Base-by-base conservation (phyloP, 2,113 vertebrate genomes). In the Gallinago paraguaiae region DNA sequence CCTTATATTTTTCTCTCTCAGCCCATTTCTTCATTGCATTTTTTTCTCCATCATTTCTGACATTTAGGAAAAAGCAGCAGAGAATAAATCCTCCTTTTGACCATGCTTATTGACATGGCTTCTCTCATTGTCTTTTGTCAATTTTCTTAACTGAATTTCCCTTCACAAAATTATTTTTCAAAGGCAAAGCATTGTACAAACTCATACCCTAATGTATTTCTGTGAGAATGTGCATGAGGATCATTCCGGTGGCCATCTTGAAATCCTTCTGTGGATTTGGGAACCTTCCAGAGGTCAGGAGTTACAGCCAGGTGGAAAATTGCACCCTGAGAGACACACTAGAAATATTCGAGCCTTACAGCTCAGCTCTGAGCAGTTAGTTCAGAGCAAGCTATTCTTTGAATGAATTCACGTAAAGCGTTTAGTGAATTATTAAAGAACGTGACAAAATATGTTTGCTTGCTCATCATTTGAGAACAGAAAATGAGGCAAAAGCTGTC, bases 371-470 rank as follows among this genome's bases (percentile, higher is more conserved):
- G 64, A 61, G 50, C 27, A 87, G 45, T 65, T 37, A 75, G 41
- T 37, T 61, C 57, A 65, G 57, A 85, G 51, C 37, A 82, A 91
- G 28, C 6, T 9, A 72, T 53, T 81, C 24, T 89, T 72, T 79
- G 31, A 91, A 79, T 76, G 7, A 75, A 79, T 61, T 74, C 33
- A 27, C 8, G 11, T 56, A 15, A 85, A 67, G 25, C 65, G 22
- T 82, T 85, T 46, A 77, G n/a, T 69, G 74, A 89, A 54, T 95
- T 95, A 76, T 82, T 71, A 76, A 95, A 78, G 63, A 94, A 87
- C 63, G 16, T 65, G 63, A 50, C 78, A 97, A 97, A 94, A 82
- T 91, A 8, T 4, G 13, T 91, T 95, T 76, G 19, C 41, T 80
- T 91, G 85, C 59, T 77, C 25, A 63, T 90, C 24, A 67, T 92